A percentile compares a stretch with the other conserved stretches of the same genome.
Conservation (phyloP, 1,140 invertebrate species). For the Scaptomyza graminum region DNA sequence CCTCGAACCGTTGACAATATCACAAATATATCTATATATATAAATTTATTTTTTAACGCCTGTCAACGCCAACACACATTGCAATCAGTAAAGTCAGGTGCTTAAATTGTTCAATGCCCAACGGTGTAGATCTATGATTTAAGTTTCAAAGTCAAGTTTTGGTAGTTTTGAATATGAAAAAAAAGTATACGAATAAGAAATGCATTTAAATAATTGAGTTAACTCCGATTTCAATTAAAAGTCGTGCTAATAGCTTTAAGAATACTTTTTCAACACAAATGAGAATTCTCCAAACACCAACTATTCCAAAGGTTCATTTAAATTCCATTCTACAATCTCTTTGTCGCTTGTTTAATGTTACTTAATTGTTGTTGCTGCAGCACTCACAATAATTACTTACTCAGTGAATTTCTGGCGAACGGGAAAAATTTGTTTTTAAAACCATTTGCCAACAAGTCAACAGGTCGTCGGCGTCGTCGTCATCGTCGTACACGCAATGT, state of each 20-base stretch:
- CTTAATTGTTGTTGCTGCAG: not conserved
- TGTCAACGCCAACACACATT: conserved; percentile 4
- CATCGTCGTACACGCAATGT: conserved; percentile 37
- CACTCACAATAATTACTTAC: conserved; percentile 42
- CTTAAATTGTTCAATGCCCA: not conserved
- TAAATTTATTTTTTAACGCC: conserved; percentile 20
- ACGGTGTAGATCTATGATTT: not conserved
- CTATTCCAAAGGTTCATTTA: too few species aligned
- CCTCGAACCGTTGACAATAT: not conserved
- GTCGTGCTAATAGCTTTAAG: too few species aligned
- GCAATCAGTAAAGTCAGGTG: conserved; percentile 13
- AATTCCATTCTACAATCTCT: not conserved
- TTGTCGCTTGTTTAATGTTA: not conserved
- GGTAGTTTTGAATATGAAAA: too few species aligned
- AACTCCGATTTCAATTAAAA: too few species aligned
- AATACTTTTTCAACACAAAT: too few species aligned
- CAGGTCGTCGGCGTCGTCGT: too few species aligned
- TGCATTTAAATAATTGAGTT: too few species aligned
- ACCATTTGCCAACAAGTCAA: conserved; percentile 24
- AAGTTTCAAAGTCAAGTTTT: too few species aligned
- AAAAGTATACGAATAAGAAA: too few species aligned
- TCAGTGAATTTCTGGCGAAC: conserved; percentile 1
- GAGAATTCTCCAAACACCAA: too few species aligned
- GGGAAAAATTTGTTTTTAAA: conserved; percentile 1
- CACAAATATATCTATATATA: conserved; percentile 9